Evolutionary conservation across 2,888 invertebrate genomes (phyloP).

Genomic region (Helleia helle): DNA sequence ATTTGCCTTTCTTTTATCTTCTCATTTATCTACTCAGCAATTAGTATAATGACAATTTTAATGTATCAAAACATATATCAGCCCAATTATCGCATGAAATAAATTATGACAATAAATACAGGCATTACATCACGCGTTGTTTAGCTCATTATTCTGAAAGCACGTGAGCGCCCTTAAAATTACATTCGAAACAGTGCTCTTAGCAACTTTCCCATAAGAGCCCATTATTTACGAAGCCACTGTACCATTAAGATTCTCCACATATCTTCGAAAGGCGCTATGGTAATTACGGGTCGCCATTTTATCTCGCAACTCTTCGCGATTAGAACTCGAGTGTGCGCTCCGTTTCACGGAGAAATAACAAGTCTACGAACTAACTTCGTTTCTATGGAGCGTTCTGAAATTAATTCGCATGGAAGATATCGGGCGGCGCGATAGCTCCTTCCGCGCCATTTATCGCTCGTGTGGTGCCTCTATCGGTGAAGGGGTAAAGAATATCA

Average conservation of each 20-base stretch:
- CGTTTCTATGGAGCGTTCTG: conserved; percentile 59
- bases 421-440: conserved; percentile 68
- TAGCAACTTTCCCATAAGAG: conserved; percentile 74
- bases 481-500: conserved; percentile 73
- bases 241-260: conserved; percentile 73
- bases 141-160: conserved; percentile 68
- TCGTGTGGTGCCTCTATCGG: conserved; percentile 68
- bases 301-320: conserved; percentile 67
- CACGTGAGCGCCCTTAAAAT: conserved; percentile 69
- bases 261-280: conserved; percentile 73
- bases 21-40: no score
- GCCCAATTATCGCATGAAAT: neutral
- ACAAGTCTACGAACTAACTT: conserved; percentile 69
- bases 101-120: conserved; percentile 1
- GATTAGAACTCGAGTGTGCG: conserved; percentile 58
- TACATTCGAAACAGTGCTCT: conserved; percentile 72
- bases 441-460: conserved; percentile 74
- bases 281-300: conserved; percentile 74
- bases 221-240: conserved; percentile 72
- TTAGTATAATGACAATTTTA: no score
- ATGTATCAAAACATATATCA: no score
- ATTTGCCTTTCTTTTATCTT: no score
- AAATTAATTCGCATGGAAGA: conserved; percentile 75
- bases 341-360: no score
- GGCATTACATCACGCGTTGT: conserved; percentile 29